Evolutionary conservation across 1,140 invertebrate genomes (phyloP).

Genomic region (Lasioglossum albipes): DNA sequence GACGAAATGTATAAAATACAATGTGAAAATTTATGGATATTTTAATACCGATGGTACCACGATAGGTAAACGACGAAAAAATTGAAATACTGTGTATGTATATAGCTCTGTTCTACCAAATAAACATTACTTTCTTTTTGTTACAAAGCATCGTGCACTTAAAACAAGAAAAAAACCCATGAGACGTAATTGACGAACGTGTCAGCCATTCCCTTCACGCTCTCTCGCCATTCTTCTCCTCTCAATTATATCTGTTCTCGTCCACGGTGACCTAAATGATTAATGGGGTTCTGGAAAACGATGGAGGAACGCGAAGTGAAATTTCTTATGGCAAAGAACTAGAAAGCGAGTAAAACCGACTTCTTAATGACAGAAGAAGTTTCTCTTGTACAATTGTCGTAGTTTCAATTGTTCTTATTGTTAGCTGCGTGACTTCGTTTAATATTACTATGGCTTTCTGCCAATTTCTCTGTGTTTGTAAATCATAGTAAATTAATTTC

Average conservation of each 20-base stretch:
- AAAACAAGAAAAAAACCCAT: not conserved
- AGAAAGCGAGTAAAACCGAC: constrained; percentile 1
- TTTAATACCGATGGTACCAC: too few relatives aligned
- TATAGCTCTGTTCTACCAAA: too few relatives aligned
- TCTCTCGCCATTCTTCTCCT: not conserved
- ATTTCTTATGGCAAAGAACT: not conserved
- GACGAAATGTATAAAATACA: too few relatives aligned
- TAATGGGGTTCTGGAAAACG: not conserved
- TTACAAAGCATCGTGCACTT: not conserved
- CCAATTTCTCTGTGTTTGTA: too few relatives aligned
- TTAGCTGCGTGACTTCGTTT: too few relatives aligned
- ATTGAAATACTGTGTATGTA: too few relatives aligned
- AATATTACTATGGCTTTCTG: too few relatives aligned
- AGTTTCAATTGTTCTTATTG: not conserved
- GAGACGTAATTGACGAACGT: not conserved
- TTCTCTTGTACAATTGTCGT: not conserved
- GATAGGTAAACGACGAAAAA: too few relatives aligned
- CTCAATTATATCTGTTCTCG: not conserved
- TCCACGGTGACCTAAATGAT: not conserved
- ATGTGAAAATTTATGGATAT: too few relatives aligned
- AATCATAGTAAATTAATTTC: too few relatives aligned
- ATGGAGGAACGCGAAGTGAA: not conserved
- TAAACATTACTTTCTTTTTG: too few relatives aligned
- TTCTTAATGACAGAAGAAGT: not conserved
- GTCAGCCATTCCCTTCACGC: not conserved